Evolutionary conservation across 2,113 vertebrate species (phyloP), one percentile per base, ranked within the genome.

Genomic region (Pagrus major): DNA sequence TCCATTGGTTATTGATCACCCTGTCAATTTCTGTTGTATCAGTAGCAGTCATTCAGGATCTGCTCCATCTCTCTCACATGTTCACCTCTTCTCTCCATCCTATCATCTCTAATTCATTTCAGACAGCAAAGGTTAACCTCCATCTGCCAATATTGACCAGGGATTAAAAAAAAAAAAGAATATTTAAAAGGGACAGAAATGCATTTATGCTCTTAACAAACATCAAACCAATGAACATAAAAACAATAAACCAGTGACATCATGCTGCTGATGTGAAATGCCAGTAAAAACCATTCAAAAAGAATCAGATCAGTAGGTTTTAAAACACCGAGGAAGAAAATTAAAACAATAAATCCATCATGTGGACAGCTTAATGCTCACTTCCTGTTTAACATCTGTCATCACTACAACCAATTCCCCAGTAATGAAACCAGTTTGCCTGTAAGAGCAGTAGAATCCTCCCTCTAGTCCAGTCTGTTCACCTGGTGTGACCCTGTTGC

Each of bases 21-120:
- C n/a, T 33, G 16, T 51, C 25, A 9, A n/a, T 29, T 79, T 69
- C 25, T 2, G 23, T 18, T 39, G 52, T 4, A 44, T 25, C 37
- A 44, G 29, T 21, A 8, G 12, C 1, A 59, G 65, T 90, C 68
- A 63, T 74, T 73, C 64, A 66, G 80, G 68, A 66, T 49, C 33
- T 25, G 21, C 49, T 73, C 58, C 16, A 46, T 25, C 33, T 11
- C 33, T 21, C 35, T 70, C 41, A 51, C 29, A 27, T 37, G 60
- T 46, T 56, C 37, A 23, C 59, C 21, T 72, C 31, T 25, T 33
- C 58, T 20, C 21, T 33, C 44, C 7, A 42, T 44, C 65, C 66
- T 51, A 18, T 59, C 59, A 46, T 71, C 39, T 29, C 52, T 31
- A 25, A 39, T 39, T 68, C 55, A 67, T 41, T 33, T 39, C 64